phyloP scores from a whole-genome alignment of 2,113 vertebrate genomes.

The Pantherophis guttatus region DNA sequence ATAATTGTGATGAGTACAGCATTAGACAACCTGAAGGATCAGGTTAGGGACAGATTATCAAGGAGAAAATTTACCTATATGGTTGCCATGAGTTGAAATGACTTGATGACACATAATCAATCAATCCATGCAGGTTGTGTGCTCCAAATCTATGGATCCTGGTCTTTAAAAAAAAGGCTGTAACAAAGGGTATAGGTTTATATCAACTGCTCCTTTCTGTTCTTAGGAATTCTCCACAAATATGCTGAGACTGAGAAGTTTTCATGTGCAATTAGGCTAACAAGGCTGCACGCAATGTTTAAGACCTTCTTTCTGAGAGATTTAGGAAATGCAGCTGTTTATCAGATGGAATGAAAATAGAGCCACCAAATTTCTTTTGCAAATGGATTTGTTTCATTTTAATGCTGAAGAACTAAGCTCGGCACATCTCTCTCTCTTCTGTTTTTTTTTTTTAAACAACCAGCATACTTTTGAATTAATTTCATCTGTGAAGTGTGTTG shows the following conservation, averaged over 20 bases:
- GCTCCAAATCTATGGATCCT: background rate
- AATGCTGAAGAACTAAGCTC: constrained; percentile 46
- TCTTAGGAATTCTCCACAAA: constrained; percentile 49
- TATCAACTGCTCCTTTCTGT: constrained; percentile 28
- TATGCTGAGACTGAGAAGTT: constrained; percentile 63
- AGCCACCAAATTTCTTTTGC: constrained; percentile 38
- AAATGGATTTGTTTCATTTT: constrained; percentile 45
- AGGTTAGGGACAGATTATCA: background rate
- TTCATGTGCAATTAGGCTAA: constrained; percentile 62
- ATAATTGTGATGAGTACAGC: background rate
- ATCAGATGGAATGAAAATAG: constrained; percentile 56
- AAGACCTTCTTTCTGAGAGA: constrained; percentile 53
- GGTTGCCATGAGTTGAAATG: background rate
- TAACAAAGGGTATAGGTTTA: constrained; percentile 32
- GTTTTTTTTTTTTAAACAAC: constrained; percentile 40
- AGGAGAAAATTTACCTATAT: background rate
- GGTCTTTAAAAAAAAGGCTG: constrained; percentile 15
- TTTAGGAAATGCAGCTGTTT: constrained; percentile 60
- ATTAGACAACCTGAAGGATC: background rate
- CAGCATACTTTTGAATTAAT: constrained; percentile 59
- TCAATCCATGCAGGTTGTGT: background rate
- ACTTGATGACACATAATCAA: background rate
- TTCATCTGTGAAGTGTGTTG: constrained; percentile 49
- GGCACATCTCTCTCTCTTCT: constrained; percentile 17
- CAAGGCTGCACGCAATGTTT: constrained; percentile 58